Percentiles rank a stretch among this genome's conserved stretches.
Evolutionary conservation across 2,113 vertebrate genomes (phyloP).

Genomic region (Gorsachius goisagi): DNA sequence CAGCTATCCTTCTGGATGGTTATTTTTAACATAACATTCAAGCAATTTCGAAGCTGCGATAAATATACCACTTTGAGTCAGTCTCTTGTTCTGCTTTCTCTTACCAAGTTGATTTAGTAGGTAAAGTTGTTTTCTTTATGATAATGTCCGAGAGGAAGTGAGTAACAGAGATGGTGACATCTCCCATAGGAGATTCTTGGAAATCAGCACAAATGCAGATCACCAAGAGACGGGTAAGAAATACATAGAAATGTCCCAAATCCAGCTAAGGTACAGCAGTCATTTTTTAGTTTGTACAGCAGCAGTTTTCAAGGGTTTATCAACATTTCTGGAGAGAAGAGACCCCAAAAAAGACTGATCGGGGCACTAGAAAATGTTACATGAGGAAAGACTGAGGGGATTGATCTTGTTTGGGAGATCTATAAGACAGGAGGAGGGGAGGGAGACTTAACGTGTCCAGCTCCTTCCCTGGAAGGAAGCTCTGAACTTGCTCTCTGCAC

Average conservation of each 20-base stretch:
- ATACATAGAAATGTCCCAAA: not conserved
- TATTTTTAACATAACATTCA: not conserved
- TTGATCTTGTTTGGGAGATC: not conserved
- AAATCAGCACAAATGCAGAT: not conserved
- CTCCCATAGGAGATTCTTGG: not conserved
- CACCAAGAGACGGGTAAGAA: not conserved
- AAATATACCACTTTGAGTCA: not conserved
- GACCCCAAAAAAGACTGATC: not conserved
- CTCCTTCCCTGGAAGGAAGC: not conserved
- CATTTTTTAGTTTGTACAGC: not conserved
- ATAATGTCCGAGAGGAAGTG: not conserved
- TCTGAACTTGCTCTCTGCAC: not conserved
- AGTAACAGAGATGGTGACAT: not conserved
- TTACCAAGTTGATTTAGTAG: not conserved
- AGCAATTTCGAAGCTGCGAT: not conserved
- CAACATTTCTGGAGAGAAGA: not conserved
- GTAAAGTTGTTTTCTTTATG: not conserved
- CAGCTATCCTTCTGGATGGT: not conserved
- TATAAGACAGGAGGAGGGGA: rapidly evolving
- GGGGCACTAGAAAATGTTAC: not conserved
- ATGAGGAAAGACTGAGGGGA: not conserved
- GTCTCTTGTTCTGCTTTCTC: not conserved
- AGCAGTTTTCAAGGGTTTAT: not conserved
- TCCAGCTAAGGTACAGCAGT: not conserved
- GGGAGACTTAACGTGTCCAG: not conserved